Conservation (phyloP, 2,888 invertebrate species). For the Limnephilus auricula region DNA sequence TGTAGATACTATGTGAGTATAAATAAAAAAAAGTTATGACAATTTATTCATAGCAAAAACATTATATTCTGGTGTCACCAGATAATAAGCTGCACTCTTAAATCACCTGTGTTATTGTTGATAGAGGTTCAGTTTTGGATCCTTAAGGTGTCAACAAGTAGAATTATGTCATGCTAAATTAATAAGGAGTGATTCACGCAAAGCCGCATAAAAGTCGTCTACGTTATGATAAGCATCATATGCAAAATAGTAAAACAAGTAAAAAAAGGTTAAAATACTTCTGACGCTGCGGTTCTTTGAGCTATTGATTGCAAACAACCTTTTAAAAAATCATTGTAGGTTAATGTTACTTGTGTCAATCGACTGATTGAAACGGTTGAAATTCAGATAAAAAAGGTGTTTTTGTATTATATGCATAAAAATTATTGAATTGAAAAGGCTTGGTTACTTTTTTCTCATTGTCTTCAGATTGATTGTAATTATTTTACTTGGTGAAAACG, state of each 20-base stretch:
- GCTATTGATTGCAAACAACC: background rate
- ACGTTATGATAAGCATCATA: background rate
- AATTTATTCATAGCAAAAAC: too few species aligned
- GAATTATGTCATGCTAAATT: background rate
- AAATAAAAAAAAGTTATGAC: too few species aligned
- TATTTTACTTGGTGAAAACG: background rate
- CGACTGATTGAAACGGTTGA: background rate
- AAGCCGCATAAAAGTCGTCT: background rate
- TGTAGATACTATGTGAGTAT: too few species aligned
- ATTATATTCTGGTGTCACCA: too few species aligned
- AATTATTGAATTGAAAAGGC: background rate
- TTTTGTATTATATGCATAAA: background rate
- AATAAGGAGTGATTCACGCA: background rate
- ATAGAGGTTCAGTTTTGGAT: too few species aligned
- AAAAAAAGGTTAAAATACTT: background rate
- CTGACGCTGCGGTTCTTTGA: background rate
- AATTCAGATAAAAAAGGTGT: background rate
- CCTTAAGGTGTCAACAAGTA: background rate
- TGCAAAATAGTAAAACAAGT: background rate
- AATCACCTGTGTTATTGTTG: too few species aligned
- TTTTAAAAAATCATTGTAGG: background rate
- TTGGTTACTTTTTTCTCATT: background rate
- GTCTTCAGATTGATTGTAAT: background rate
- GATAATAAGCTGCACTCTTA: too few species aligned
- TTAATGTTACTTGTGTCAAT: background rate